These are phyloP conservation scores for Alexandromys fortis DNA, from an alignment of 2,113 vertebrate species.

Conservation along the genomic window DNA sequence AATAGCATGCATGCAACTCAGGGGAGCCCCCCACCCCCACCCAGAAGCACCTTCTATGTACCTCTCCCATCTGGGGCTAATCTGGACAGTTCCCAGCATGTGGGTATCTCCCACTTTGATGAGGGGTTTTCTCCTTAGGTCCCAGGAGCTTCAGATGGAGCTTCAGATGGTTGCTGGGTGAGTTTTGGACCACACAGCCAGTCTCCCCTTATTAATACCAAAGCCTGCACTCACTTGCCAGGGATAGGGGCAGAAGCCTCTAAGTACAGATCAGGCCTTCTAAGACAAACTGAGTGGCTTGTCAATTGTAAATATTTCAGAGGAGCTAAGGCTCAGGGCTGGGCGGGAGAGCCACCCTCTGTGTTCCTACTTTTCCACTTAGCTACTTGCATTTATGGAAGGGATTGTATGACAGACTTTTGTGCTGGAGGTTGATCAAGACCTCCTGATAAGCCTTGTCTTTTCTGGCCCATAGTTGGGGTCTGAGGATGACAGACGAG, in stretches of 20 bases:
- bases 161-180: background rate
- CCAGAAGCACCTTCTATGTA: background rate
- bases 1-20: accelerated
- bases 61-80: background rate
- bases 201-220: accelerated
- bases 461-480: background rate
- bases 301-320: background rate
- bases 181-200: background rate
- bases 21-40: background rate
- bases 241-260: background rate
- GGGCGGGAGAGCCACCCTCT: background rate
- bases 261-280: background rate
- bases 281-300: background rate
- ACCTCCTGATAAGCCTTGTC: background rate
- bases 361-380: background rate
- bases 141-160: background rate
- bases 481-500: background rate
- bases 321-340: no score
- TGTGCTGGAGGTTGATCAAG: background rate
- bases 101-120: background rate
- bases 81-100: background rate
- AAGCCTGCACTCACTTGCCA: background rate
- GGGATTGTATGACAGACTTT: background rate
- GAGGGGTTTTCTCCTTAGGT: background rate
- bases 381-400: background rate